These are phyloP conservation scores for Tipula unca DNA, from an alignment of 2,888 invertebrate genomes.

Conservation along the genomic window DNA sequence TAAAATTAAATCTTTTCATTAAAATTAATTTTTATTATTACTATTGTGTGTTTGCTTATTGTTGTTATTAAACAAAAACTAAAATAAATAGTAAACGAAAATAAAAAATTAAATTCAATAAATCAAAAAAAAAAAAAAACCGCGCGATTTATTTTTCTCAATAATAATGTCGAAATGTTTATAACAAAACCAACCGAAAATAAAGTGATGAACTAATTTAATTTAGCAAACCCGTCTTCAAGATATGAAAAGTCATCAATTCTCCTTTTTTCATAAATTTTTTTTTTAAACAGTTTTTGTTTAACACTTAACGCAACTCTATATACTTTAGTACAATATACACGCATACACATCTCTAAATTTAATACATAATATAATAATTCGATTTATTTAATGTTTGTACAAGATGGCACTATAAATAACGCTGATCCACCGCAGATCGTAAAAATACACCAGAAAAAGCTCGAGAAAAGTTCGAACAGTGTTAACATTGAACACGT, in stretches of 20 bases:
- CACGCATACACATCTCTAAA: background rate
- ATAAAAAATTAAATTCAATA: background rate
- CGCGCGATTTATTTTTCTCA: background rate
- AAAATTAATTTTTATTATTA: slow-evolving; percentile 8
- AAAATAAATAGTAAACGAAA: background rate
- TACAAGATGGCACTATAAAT: background rate
- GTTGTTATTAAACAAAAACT: background rate
- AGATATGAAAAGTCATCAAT: background rate
- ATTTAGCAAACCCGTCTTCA: background rate
- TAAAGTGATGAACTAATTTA: background rate
- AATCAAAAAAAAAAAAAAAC: slow-evolving; percentile 1
- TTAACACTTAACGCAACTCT: background rate
- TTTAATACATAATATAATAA: background rate
- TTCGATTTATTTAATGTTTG: slow-evolving; percentile 8
- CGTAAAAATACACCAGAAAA: background rate
- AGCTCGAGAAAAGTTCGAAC: background rate
- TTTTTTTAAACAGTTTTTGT: background rate
- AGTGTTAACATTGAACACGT: background rate
- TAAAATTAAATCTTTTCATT: slow-evolving; percentile 8
- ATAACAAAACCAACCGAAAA: background rate
- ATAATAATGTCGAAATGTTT: background rate
- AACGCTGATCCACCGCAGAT: background rate
- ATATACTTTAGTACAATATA: background rate
- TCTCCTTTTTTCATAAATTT: background rate
- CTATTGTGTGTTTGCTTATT: background rate